Percentiles rank a stretch among this genome's conserved stretches.
Conservation (phyloP, 2,797 vertebrate species). For the Mormyrops attenuatus region DNA sequence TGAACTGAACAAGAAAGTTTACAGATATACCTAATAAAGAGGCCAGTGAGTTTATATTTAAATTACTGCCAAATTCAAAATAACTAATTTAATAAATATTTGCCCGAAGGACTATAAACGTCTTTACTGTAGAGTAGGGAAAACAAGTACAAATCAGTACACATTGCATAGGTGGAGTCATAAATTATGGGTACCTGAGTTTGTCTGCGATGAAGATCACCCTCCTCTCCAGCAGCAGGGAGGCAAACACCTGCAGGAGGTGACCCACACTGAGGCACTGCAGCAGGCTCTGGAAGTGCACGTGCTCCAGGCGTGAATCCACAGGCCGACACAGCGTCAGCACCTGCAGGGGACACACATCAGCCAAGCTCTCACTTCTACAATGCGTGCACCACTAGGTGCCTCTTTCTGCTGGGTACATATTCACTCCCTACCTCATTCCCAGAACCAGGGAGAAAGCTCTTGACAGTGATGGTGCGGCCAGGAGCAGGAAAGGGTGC, state of each 20-base stretch:
- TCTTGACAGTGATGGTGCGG: conserved; percentile 83
- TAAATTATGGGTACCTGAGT: conserved; percentile 67
- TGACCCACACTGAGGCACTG: conserved; percentile 77
- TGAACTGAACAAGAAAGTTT: neutral
- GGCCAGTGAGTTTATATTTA: neutral
- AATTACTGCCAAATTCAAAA: neutral
- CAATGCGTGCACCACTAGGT: neutral
- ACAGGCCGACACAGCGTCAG: conserved; percentile 85
- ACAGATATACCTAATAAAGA: no score
- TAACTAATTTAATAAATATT: neutral
- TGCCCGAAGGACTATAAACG: neutral
- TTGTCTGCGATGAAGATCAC: conserved; percentile 94
- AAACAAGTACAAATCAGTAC: neutral
- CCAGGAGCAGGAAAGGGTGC: conserved; percentile 93
- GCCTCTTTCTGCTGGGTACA: neutral
- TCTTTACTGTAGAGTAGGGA: neutral
- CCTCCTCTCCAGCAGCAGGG: conserved; percentile 87
- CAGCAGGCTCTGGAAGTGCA: conserved; percentile 88
- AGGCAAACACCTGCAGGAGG: conserved; percentile 82
- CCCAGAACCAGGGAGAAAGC: conserved; percentile 87
- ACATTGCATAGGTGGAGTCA: neutral
- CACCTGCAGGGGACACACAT: conserved; percentile 58
- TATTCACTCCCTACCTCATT: conserved; percentile 67
- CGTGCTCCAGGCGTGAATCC: conserved; percentile 89
- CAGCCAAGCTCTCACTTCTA: neutral